These are phyloP conservation scores for Diaperis boleti DNA, from an alignment of 2,888 invertebrate genomes.

Conservation along the genomic window DNA sequence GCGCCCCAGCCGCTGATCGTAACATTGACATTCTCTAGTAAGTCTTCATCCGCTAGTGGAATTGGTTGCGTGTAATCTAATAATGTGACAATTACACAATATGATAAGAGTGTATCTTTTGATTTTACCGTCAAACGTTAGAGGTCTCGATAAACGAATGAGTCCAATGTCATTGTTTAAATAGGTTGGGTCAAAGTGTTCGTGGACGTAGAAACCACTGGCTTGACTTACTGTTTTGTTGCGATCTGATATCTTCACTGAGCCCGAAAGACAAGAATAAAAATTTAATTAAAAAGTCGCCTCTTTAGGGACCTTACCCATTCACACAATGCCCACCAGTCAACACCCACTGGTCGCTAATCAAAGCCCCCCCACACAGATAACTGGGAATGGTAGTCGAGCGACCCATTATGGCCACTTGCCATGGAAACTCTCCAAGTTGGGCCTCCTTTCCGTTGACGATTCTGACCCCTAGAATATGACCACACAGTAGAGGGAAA, in stretches of 20 bases:
- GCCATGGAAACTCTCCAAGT: conserved; percentile 12
- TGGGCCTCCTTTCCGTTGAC: conserved; percentile 7
- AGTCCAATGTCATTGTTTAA: not conserved
- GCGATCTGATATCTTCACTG: not conserved
- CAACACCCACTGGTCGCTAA: conserved; percentile 13
- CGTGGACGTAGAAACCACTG: not conserved
- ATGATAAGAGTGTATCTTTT: not conserved
- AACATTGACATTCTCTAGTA: not conserved
- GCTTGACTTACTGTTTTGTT: not conserved
- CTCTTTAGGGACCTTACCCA: not conserved
- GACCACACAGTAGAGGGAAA: too few species aligned
- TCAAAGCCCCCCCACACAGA: conserved; percentile 9
- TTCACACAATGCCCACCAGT: conserved; percentile 13
- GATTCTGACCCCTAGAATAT: not conserved
- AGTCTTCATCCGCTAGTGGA: not conserved
- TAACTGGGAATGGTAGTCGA: not conserved
- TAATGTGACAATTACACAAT: not conserved
- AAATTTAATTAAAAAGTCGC: not conserved
- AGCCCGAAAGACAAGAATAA: not conserved
- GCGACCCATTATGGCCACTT: conserved; percentile 1
- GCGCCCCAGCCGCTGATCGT: not conserved
- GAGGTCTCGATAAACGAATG: not conserved
- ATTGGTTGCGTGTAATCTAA: not conserved
- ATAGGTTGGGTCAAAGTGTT: not conserved
- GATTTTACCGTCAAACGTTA: not conserved